phyloP scores from a whole-genome alignment of 2,113 vertebrate species.

The Falco punctatus region DNA sequence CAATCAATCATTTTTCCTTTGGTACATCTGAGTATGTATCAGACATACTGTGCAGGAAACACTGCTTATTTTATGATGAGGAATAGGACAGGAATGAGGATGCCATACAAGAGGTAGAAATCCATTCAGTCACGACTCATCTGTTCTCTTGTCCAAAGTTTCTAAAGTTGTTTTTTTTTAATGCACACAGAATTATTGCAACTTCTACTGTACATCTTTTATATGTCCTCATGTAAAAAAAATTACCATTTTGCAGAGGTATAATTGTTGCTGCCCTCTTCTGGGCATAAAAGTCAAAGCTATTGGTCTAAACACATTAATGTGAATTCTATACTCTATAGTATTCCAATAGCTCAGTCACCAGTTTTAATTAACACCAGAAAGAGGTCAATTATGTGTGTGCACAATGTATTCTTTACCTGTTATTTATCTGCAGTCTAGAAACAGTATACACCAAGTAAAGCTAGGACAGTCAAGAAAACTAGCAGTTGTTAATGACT shows the following conservation, averaged over 20 bases:
- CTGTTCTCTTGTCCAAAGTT: not conserved
- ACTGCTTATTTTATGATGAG: not conserved
- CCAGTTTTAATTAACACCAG: slow-evolving; percentile 1
- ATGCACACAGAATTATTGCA: not conserved
- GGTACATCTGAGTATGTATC: not conserved
- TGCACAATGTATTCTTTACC: not conserved
- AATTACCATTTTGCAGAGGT: not conserved
- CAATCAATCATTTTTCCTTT: slow-evolving; percentile 19
- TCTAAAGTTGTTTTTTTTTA: not conserved
- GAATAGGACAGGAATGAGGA: not conserved
- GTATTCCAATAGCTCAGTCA: not conserved
- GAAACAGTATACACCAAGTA: not conserved
- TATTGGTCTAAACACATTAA: not conserved
- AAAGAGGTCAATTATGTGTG: not conserved
- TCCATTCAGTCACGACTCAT: not conserved
- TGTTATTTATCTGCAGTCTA: not conserved
- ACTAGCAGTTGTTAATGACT: not conserved
- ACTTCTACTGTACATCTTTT: not conserved
- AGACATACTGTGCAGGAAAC: slow-evolving; percentile 22
- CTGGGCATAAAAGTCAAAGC: not conserved
- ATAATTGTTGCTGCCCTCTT: not conserved
- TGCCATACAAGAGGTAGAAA: not conserved
- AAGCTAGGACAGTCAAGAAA: not conserved
- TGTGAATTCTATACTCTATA: not conserved
- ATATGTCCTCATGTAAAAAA: not conserved